Conservation (phyloP, 2,797 vertebrate genomes). For the Aselliscus stoliczkanus region DNA sequence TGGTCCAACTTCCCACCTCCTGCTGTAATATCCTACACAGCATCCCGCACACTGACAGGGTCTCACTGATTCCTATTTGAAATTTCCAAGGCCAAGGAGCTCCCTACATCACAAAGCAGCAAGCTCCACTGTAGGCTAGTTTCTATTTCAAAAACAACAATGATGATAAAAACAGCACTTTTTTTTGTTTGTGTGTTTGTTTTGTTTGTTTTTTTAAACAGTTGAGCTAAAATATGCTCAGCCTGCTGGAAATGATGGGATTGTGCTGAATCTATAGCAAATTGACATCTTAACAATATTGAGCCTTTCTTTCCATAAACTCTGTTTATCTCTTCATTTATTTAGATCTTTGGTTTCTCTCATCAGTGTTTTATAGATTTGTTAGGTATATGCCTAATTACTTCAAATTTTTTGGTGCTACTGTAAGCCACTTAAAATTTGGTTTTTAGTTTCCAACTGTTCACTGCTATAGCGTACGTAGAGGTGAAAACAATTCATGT, state of each 20-base stretch:
- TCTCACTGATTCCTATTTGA: background rate
- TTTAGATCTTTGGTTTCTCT: background rate
- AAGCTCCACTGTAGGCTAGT: background rate
- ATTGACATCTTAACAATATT: background rate
- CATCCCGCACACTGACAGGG: background rate
- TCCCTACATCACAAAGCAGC: background rate
- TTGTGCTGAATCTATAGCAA: background rate
- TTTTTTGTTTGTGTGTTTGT: no score
- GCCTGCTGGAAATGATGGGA: background rate
- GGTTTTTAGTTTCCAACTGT: background rate
- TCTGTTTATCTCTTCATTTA: background rate
- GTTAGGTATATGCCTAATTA: background rate
- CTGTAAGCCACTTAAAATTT: background rate
- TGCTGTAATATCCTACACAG: background rate
- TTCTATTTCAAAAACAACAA: background rate
- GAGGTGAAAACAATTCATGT: background rate
- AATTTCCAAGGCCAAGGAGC: background rate
- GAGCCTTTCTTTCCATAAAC: background rate
- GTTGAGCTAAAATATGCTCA: background rate
- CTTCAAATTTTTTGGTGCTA: background rate
- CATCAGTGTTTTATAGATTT: conserved; percentile 21
- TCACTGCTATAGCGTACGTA: background rate
- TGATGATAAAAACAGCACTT: background rate
- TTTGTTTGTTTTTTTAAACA: background rate
- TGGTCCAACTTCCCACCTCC: background rate